Evolutionary conservation across 2,888 invertebrate species (phyloP).

Genomic region (Melitaea athalia): DNA sequence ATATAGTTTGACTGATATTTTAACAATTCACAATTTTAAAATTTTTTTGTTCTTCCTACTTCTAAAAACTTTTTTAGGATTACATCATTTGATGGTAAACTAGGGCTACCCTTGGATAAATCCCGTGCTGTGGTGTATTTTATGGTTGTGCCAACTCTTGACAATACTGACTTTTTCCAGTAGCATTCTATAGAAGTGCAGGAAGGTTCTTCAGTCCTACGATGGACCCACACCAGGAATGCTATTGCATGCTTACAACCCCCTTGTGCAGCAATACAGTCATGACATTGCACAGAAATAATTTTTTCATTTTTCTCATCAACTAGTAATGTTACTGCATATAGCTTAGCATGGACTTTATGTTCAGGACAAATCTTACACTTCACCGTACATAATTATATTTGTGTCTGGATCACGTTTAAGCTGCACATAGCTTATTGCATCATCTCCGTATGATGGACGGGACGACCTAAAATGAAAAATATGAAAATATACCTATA

Average conservation of each 20-base stretch:
- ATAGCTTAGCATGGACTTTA: constrained; percentile 44
- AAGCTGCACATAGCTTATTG: constrained; percentile 44
- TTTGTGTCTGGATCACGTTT: constrained; percentile 38
- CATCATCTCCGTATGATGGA: constrained; percentile 46
- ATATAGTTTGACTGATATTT: constrained; percentile 43
- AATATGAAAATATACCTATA: background rate
- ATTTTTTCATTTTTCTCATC: constrained; percentile 42
- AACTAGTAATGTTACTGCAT: constrained; percentile 39
- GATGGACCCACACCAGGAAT: constrained; percentile 50
- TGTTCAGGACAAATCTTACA: constrained; percentile 47
- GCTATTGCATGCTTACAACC: constrained; percentile 48
- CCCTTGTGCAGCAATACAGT: constrained; percentile 36
- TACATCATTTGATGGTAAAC: constrained; percentile 34
- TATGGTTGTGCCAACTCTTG: constrained; percentile 43
- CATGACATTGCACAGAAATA: constrained; percentile 38
- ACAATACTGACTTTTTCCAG: constrained; percentile 48
- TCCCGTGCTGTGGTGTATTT: background rate
- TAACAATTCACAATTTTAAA: constrained; percentile 41
- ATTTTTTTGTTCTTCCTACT: constrained; percentile 40
- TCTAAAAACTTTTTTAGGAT: constrained; percentile 40
- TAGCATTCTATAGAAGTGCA: constrained; percentile 46
- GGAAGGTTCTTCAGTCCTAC: constrained; percentile 50
- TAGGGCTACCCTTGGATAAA: constrained; percentile 15
- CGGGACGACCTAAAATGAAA: constrained; percentile 37
- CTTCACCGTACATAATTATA: constrained; percentile 43